A percentile compares a stretch with the other conserved stretches of the same genome.
Conservation (phyloP, 2,888 invertebrate species). For the Lithophane semibrunnea region DNA sequence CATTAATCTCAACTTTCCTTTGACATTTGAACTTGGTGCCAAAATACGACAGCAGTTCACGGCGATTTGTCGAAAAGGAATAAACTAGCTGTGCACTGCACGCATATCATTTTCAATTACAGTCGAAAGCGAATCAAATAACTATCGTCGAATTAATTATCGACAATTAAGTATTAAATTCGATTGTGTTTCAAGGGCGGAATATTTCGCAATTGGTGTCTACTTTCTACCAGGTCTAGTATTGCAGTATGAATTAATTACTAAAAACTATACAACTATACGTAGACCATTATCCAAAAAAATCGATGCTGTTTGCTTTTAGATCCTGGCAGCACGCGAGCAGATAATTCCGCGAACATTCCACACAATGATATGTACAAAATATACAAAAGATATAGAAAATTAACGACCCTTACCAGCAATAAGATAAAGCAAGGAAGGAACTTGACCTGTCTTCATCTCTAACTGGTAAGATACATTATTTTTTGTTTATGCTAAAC, state of each 20-base stretch:
- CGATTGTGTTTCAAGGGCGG: constrained; percentile 34
- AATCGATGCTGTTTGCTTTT: background rate
- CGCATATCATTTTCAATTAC: constrained; percentile 43
- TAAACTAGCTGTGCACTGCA: constrained; percentile 25
- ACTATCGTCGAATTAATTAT: constrained; percentile 37
- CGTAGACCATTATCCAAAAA: too few relatives aligned
- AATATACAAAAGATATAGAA: constrained; percentile 48
- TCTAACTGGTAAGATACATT: background rate
- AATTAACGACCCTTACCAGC: background rate
- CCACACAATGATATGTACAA: constrained; percentile 17
- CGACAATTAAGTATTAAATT: constrained; percentile 12
- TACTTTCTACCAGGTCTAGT: background rate
- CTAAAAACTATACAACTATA: too few relatives aligned
- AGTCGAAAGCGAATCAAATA: constrained; percentile 60
- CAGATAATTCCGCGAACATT: constrained; percentile 5
- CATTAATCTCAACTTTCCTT: constrained; percentile 9
- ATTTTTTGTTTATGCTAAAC: too few relatives aligned
- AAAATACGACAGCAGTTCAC: background rate
- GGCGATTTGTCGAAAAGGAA: constrained; percentile 15
- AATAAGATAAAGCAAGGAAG: background rate
- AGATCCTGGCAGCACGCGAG: background rate
- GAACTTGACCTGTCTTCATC: background rate
- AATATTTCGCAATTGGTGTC: constrained; percentile 36
- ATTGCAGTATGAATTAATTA: constrained; percentile 5
- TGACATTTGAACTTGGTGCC: constrained; percentile 29